A percentile compares a stretch with the other conserved stretches of the same genome.
These are phyloP conservation scores for Momotus momota DNA, from an alignment of 2,797 vertebrate genomes.

Conservation along the genomic window DNA sequence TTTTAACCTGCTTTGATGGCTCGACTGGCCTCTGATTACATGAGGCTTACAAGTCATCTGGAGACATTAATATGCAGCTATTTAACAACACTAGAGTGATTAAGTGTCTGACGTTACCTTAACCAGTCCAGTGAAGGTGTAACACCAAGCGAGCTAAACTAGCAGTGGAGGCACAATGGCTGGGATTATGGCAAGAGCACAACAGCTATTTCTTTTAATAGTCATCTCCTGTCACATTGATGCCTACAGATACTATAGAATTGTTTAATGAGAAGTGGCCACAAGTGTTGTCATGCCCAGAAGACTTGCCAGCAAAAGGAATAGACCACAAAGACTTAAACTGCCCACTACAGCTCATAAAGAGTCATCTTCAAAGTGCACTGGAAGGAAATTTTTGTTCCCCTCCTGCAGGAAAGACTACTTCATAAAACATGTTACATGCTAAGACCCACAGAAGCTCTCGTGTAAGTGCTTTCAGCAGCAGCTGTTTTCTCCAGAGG, in stretches of 20 bases:
- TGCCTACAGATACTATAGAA: constrained; percentile 6
- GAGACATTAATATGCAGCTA: not conserved
- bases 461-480: not conserved
- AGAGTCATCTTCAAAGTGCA: not conserved
- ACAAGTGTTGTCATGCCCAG: not conserved
- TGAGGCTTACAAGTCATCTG: constrained; percentile 5
- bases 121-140: constrained; percentile 56
- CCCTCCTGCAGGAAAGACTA: not conserved
- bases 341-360: not conserved
- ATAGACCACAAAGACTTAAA: not conserved
- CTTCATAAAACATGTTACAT: no score
- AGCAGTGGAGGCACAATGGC: constrained; percentile 61
- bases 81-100: constrained; percentile 41
- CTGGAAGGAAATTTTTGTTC: not conserved
- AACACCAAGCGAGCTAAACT: constrained; percentile 69
- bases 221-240: constrained; percentile 48
- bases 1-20: not conserved
- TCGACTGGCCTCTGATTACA: constrained; percentile 1
- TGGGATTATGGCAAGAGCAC: constrained; percentile 53
- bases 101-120: constrained; percentile 45
- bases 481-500: not conserved
- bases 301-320: not conserved
- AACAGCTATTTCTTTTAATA: constrained; percentile 51
- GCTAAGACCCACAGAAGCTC: not conserved
- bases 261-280: constrained; percentile 30